Percentiles rank a stretch among this genome's conserved stretches.
Evolutionary conservation across 2,113 vertebrate species (phyloP).

Genomic region (Calyptommatus sinebrachiatus): DNA sequence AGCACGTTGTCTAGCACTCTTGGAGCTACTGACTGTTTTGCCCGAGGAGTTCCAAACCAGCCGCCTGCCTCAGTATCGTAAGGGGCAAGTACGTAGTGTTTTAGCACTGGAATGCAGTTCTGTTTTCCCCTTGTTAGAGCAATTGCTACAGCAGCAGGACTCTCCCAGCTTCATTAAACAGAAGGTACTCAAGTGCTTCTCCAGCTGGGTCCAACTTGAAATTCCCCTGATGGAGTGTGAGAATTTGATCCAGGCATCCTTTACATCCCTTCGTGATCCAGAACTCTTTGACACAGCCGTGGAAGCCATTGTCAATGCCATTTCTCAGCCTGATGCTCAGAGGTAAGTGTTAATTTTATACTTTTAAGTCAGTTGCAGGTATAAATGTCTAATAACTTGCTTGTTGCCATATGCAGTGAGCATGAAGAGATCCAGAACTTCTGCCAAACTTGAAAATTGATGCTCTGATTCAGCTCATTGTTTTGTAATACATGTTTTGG

Average conservation of each 20-base stretch:
- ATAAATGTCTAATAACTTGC: background rate
- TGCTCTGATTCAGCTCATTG: background rate
- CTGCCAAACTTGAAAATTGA: background rate
- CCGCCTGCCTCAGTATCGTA: constrained; percentile 92
- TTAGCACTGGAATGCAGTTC: constrained; percentile 89
- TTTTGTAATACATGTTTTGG: background rate
- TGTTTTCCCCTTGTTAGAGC: constrained; percentile 92
- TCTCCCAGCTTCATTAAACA: constrained; percentile 93
- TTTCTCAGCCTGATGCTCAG: constrained; percentile 97
- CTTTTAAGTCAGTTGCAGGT: background rate
- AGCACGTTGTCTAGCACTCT: constrained; percentile 90
- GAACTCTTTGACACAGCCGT: constrained; percentile 97
- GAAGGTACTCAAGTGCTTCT: constrained; percentile 96
- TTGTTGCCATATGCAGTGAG: background rate
- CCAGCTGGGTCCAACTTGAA: constrained; percentile 96
- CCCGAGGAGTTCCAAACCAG: constrained; percentile 98
- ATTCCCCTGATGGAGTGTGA: constrained; percentile 93
- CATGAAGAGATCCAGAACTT: background rate
- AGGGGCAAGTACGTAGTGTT: constrained; percentile 91
- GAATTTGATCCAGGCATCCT: constrained; percentile 90
- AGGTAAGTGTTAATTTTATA: constrained; percentile 76
- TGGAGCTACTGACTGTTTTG: constrained; percentile 95
- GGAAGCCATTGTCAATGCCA: constrained; percentile 95
- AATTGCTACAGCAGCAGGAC: constrained; percentile 90
- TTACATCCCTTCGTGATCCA: constrained; percentile 87